Evolutionary conservation across 1,140 invertebrate genomes (phyloP).

Genomic region (Amphibalanus amphitrite): DNA sequence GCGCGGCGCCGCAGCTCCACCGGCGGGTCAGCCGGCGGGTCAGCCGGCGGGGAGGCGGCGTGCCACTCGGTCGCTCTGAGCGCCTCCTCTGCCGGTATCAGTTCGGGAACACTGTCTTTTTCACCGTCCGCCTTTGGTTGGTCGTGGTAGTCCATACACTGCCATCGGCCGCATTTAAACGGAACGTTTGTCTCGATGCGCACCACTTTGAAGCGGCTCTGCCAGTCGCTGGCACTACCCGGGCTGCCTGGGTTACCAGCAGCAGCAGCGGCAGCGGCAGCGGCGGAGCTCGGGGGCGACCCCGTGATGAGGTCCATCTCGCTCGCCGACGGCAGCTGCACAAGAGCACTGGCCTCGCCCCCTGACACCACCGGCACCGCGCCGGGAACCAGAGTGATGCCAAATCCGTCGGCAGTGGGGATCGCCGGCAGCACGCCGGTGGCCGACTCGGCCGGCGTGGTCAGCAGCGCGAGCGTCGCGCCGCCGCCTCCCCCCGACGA

Average conservation of each 20-base stretch:
- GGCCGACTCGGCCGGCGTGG: background rate
- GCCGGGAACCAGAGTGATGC: background rate
- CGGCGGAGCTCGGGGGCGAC: no score
- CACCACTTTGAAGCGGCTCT: conserved; percentile 71
- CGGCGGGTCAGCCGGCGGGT: no score
- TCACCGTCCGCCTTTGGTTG: conserved; percentile 20
- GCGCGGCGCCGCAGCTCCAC: no score
- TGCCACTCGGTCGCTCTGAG: no score
- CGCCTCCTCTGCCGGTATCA: background rate
- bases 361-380: background rate
- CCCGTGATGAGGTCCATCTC: background rate
- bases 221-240: conserved; percentile 15
- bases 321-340: background rate
- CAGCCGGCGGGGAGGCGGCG: no score
- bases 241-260: no score
- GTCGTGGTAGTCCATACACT: conserved; percentile 88
- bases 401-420: background rate
- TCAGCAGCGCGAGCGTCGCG: background rate
- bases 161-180: conserved; percentile 81
- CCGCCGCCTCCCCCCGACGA: background rate
- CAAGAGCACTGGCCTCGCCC: background rate
- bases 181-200: conserved; percentile 91
- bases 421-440: background rate
- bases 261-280: no score
- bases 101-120: background rate